Conservation (phyloP, 2,888 invertebrate genomes). For the Trilocha varians region DNA sequence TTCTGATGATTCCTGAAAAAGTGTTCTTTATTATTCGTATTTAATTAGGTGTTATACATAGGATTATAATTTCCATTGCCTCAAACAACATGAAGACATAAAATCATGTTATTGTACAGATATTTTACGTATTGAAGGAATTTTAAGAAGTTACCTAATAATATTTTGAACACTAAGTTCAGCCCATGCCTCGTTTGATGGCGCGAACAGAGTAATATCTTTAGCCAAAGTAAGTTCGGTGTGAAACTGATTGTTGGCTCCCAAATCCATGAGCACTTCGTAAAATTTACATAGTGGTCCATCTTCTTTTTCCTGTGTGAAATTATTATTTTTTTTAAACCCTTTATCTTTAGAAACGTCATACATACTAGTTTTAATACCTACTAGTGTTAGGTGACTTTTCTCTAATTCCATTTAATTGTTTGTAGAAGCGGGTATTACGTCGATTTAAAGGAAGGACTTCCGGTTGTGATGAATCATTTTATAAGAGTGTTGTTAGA, state of each 20-base stretch:
- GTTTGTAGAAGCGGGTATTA: too few relatives aligned
- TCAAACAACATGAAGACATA: too few relatives aligned
- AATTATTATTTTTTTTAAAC: constrained; percentile 5
- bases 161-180: constrained; percentile 82
- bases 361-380: too few relatives aligned
- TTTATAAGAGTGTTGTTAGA: too few relatives aligned
- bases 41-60: too few relatives aligned
- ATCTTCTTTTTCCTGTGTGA: constrained; percentile 58
- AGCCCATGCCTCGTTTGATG: constrained; percentile 90
- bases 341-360: constrained; percentile 11
- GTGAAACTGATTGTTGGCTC: constrained; percentile 79
- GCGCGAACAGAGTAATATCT: constrained; percentile 89
- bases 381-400: too few relatives aligned
- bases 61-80: too few relatives aligned
- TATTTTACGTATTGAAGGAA: neutral
- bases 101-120: too few relatives aligned
- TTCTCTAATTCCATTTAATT: too few relatives aligned
- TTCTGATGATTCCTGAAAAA: constrained; percentile 76
- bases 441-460: too few relatives aligned
- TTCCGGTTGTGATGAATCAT: too few relatives aligned
- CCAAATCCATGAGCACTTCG: constrained; percentile 84
- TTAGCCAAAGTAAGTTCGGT: constrained; percentile 78
- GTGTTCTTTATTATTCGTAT: constrained; percentile 1
- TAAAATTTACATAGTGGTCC: constrained; percentile 86
- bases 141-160: constrained; percentile 56